Conservation (phyloP, 2,113 vertebrate genomes). For the Gavia stellata region DNA sequence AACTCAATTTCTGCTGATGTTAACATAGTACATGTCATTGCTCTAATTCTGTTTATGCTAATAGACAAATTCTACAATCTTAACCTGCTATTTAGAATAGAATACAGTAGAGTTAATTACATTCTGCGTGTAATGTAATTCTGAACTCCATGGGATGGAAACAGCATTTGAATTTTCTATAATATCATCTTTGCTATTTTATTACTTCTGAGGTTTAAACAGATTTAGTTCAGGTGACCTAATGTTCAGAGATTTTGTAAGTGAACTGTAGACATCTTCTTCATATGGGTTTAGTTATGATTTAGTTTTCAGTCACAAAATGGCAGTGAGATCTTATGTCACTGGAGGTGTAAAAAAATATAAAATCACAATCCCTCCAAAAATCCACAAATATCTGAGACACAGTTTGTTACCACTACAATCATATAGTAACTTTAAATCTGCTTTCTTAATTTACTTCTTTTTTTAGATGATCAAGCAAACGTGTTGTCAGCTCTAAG, state of each 20-base stretch:
- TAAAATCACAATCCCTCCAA: background rate
- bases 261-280: constrained; percentile 39
- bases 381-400: background rate
- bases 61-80: constrained; percentile 48
- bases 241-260: constrained; percentile 57
- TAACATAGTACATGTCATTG: constrained; percentile 1
- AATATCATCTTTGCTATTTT: constrained; percentile 62
- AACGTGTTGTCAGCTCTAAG: background rate
- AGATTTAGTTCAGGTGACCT: constrained; percentile 60
- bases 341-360: background rate
- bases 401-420: background rate
- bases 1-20: background rate
- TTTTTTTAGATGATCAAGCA: background rate
- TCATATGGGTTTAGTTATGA: constrained; percentile 9
- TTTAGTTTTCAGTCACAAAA: constrained; percentile 29
- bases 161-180: constrained; percentile 62
- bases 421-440: background rate
- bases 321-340: background rate
- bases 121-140: constrained; percentile 65
- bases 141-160: constrained; percentile 60
- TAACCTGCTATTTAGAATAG: constrained; percentile 58
- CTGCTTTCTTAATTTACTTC: background rate
- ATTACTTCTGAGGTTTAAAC: constrained; percentile 63
- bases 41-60: constrained; percentile 58
- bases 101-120: constrained; percentile 68